phyloP scores from a whole-genome alignment of 2,113 vertebrate genomes.

The Corythaeola cristata region DNA sequence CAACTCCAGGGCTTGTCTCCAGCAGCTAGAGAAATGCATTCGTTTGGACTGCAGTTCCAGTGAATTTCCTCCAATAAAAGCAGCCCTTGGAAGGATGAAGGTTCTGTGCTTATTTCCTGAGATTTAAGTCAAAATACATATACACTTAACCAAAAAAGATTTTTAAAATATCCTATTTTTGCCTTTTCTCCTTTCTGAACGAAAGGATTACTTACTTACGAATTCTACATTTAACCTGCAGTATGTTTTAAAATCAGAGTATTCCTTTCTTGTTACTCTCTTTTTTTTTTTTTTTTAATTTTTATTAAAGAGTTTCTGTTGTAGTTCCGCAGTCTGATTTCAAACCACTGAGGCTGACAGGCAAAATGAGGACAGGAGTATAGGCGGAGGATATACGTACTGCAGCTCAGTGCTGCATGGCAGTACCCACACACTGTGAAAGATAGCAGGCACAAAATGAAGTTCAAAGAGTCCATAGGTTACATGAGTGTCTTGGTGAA shows the following conservation, averaged over 20 bases:
- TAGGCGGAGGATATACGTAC: not conserved
- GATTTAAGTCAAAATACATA: not conserved
- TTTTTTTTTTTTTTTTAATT: not conserved
- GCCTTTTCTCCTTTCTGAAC: not conserved
- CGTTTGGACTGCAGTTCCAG: not conserved
- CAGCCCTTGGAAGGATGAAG: not conserved
- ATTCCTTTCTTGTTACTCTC: not conserved
- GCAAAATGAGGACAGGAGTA: not conserved
- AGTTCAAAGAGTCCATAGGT: conserved; percentile 53
- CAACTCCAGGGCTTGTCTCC: not conserved
- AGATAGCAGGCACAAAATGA: not conserved
- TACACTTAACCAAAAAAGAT: not conserved
- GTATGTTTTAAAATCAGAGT: not conserved
- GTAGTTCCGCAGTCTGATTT: not conserved
- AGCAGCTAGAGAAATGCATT: not conserved
- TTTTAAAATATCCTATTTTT: not conserved
- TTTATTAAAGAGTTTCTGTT: not conserved
- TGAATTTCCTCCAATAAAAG: conserved; percentile 8
- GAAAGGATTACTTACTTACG: not conserved
- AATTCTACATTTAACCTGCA: not conserved
- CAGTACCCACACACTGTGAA: not conserved
- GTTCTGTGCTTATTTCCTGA: not conserved
- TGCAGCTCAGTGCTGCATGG: not conserved
- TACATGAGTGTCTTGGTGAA: conserved; percentile 55
- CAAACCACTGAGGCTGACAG: not conserved